Percentiles rank a stretch among this genome's conserved stretches.
Conservation (phyloP, 2,888 invertebrate genomes). For the Ornithoptera alexandrae region DNA sequence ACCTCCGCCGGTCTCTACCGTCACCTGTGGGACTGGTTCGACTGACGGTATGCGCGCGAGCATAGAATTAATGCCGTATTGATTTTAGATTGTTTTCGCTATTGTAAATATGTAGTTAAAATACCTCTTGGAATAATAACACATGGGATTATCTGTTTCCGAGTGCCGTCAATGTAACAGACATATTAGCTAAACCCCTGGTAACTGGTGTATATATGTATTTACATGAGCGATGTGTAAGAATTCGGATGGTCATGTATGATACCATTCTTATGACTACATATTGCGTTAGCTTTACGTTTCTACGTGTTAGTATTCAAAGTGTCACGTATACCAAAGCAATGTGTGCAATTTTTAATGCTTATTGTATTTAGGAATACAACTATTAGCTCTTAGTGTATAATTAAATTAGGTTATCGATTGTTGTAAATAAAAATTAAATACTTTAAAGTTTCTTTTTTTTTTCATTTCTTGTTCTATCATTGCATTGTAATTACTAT, state of each 20-base stretch:
- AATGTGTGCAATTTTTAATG: conserved; percentile 80
- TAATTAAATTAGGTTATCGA: conserved; percentile 45
- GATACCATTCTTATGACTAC: not conserved
- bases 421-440: conserved; percentile 40
- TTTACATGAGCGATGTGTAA: conserved; percentile 3
- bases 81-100: conserved; percentile 21
- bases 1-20: conserved; percentile 56
- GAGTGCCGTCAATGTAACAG: not conserved
- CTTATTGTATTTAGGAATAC: conserved; percentile 67
- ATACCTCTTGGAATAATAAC: conserved; percentile 16
- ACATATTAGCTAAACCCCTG: not conserved
- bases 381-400: conserved; percentile 52
- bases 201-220: not conserved
- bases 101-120: conserved; percentile 77
- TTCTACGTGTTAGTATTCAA: conserved; percentile 23
- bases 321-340: conserved; percentile 74
- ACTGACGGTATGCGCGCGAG: conserved; percentile 48
- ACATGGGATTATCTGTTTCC: conserved; percentile 5
- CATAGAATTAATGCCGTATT: conserved; percentile 2
- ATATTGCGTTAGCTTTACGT: conserved; percentile 1
- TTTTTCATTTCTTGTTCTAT: conserved; percentile 33
- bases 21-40: conserved; percentile 75
- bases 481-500: conserved; percentile 5
- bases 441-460: conserved; percentile 37
- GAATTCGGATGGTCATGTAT: not conserved